Conservation (phyloP, 1,140 invertebrate genomes). For the Hypothenemus hampei region DNA sequence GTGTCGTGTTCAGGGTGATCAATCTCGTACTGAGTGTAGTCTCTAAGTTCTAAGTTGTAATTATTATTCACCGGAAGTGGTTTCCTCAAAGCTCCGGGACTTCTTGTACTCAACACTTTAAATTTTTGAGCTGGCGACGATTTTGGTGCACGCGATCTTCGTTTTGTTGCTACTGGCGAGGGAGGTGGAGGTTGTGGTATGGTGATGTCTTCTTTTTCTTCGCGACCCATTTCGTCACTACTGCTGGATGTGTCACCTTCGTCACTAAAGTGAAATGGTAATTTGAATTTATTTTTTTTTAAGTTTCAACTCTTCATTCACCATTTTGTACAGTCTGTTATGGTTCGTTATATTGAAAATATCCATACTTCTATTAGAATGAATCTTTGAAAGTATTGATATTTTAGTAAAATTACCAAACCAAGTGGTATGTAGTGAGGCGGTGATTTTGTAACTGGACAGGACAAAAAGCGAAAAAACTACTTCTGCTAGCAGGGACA, state of each 20-base stretch:
- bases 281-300: background rate
- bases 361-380: too few species aligned
- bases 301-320: too few species aligned
- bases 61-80: conserved; percentile 37
- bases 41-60: conserved; percentile 26
- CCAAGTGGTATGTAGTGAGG: conserved; percentile 1
- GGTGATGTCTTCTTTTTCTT: conserved; percentile 32
- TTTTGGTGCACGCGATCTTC: conserved; percentile 18
- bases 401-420: background rate
- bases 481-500: conserved; percentile 11
- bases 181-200: conserved; percentile 47
- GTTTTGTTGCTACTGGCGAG: conserved; percentile 26
- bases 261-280: conserved; percentile 56
- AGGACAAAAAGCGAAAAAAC: conserved; percentile 23
- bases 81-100: conserved; percentile 33
- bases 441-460: conserved; percentile 7
- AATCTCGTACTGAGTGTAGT: conserved; percentile 23
- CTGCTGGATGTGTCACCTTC: conserved; percentile 72
- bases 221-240: conserved; percentile 47
- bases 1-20: conserved; percentile 22
- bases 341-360: too few species aligned
- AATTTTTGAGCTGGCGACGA: conserved; percentile 30
- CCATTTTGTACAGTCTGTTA: too few species aligned
- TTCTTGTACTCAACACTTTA: conserved; percentile 24
- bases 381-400: background rate